A percentile compares a stretch with the other conserved stretches of the same genome.
These are phyloP conservation scores for Cotesia congregata DNA, from an alignment of 2,888 invertebrate species.

Conservation along the genomic window DNA sequence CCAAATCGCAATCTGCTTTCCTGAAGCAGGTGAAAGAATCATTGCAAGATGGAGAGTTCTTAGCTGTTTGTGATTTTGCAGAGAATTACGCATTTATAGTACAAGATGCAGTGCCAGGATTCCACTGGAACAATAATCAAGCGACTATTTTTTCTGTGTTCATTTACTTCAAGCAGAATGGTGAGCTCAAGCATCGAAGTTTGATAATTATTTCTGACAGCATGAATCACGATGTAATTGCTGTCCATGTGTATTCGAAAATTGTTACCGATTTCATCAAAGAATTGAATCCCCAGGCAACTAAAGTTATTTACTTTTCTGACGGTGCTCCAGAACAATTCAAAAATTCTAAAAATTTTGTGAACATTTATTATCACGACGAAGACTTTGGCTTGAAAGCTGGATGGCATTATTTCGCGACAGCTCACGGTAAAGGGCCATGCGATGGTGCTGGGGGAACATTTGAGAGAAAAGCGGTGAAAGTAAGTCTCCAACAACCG, in stretches of 20 bases:
- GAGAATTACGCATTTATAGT: not conserved
- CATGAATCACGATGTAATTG: slow-evolving; percentile 9
- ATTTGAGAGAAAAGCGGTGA: slow-evolving; percentile 14
- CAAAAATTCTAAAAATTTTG: slow-evolving; percentile 22
- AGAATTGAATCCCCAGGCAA: not conserved
- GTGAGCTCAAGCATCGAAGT: slow-evolving; percentile 31
- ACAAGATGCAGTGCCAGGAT: slow-evolving; percentile 33
- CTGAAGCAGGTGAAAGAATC: slow-evolving; percentile 37
- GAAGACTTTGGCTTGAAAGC: slow-evolving; percentile 25
- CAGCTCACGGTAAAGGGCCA: no score
- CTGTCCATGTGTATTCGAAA: slow-evolving; percentile 30
- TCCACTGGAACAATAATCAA: slow-evolving; percentile 31
- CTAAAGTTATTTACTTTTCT: not conserved
- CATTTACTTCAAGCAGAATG: slow-evolving; percentile 38
- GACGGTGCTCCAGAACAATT: slow-evolving; percentile 12
- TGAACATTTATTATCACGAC: slow-evolving; percentile 27
- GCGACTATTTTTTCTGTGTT: slow-evolving; percentile 42
- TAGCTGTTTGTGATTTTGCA: slow-evolving; percentile 38
- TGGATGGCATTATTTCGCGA: slow-evolving; percentile 18
- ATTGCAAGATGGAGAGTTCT: slow-evolving; percentile 27
- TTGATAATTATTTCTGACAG: slow-evolving; percentile 36
- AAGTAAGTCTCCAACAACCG: slow-evolving; percentile 22
- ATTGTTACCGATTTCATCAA: slow-evolving; percentile 25
- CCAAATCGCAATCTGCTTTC: slow-evolving; percentile 41
- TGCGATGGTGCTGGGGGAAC: slow-evolving; percentile 34